These are phyloP conservation scores for Phrynocephalus forsythii DNA, from an alignment of 2,797 vertebrate species.

Conservation along the genomic window DNA sequence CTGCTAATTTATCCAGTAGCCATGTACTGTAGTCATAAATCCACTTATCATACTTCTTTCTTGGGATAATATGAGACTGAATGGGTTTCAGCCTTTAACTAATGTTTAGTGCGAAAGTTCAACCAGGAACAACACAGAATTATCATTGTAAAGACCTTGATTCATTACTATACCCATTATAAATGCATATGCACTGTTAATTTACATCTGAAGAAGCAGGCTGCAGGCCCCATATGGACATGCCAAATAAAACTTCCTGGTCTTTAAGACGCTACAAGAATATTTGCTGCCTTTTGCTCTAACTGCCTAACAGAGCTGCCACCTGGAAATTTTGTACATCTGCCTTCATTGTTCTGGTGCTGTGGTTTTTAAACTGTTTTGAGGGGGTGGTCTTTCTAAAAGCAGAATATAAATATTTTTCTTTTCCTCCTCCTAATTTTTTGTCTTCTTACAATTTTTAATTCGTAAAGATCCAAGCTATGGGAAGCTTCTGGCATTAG, in stretches of 20 bases:
- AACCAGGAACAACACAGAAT: background rate
- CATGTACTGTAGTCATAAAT: background rate
- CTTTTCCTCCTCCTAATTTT: too few species aligned
- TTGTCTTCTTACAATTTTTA: background rate
- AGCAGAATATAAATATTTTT: background rate
- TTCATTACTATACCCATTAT: background rate
- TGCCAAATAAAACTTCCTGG: too few species aligned
- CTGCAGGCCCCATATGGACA: too few species aligned
- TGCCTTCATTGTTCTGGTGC: background rate
- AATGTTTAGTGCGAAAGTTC: background rate
- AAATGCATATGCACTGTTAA: too few species aligned
- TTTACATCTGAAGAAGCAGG: too few species aligned
- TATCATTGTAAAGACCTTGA: background rate
- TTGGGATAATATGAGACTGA: rapidly evolving
- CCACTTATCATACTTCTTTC: background rate
- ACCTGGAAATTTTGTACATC: too few species aligned
- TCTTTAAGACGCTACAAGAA: too few species aligned
- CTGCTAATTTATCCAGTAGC: background rate
- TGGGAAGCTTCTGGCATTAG: background rate
- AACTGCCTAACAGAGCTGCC: too few species aligned
- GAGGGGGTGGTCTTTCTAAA: background rate
- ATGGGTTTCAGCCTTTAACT: background rate
- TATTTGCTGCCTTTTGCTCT: too few species aligned
- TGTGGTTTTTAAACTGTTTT: background rate
- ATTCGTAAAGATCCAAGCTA: background rate